Base-by-base conservation (phyloP, 2,888 invertebrate genomes). In the Phorcus lineatus region DNA sequence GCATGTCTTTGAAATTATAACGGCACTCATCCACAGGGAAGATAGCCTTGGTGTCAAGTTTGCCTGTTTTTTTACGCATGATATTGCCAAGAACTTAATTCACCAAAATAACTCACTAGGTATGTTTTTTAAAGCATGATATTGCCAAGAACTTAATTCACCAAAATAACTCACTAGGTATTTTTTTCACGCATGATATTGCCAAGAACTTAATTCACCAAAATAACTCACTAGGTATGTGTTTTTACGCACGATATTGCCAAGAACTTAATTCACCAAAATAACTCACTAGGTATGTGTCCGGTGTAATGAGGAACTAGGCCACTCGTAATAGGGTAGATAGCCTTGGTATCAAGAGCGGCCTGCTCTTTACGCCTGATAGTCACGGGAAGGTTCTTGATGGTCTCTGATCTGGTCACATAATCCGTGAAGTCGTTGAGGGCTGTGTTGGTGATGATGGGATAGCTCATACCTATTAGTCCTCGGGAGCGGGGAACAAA, bases 221-320 rank as follows among this genome's bases (percentile, higher is more conserved):
- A 13, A 4, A 11, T 19, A 57, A 57, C 57, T 57, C 57, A 57
- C 57, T 9, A 57, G 57, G 57, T 57, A 57, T 57, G 19, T 47
- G 47, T 13, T 47, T 47, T 47, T 47, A 13, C 13, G 6, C 47
- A 47, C 1, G 7, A 11, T 47, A 11, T 47, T 47, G 11, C 13
- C 1, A 11, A 47, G 47, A 47, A 1, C 11, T 47, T 47, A 47
- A 47, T 11, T 19, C 2, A 47, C 22, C 47, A 28, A 19, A 53
- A 28, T 19, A 52, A 24, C 55, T 13, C 80, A 91, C 91, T 90
- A 80, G 91, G 91, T 66, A 91, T 90, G 80, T 91, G 91, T 74
- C 91, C 91, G 16, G 91, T 90, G 78, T 91, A 91, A 66, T 90
- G 88, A 0, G 91, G 91, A 7, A 91, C 88, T 19, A 91, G 85